Evolutionary conservation across 2,888 invertebrate species (phyloP).

Genomic region (Tyria jacobaeae): DNA sequence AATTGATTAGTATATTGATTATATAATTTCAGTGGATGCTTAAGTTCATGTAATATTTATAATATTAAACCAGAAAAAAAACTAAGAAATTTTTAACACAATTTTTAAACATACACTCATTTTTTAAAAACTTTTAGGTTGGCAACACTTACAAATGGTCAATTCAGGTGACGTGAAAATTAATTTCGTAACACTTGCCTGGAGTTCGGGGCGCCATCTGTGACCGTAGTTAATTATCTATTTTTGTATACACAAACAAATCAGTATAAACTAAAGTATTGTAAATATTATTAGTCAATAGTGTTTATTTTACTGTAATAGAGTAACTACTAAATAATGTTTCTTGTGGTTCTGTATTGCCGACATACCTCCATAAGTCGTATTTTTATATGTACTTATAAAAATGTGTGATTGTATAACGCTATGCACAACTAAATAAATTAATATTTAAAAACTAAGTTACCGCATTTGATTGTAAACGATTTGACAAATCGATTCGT

Average conservation of each 20-base stretch:
- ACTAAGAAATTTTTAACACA: no score
- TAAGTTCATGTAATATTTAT: no score
- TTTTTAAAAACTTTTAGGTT: not conserved
- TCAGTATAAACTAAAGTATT: constrained; percentile 5
- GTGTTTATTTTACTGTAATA: not conserved
- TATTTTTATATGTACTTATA: not conserved
- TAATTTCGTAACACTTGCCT: not conserved
- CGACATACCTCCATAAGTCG: not conserved
- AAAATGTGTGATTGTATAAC: constrained; percentile 1
- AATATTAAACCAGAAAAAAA: no score
- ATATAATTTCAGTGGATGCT: no score
- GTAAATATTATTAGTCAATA: constrained; percentile 3
- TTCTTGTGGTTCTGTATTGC: not conserved
- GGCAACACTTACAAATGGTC: not conserved
- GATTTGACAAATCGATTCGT: no score
- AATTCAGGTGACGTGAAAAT: not conserved
- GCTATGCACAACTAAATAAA: not conserved
- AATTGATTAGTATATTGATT: no score
- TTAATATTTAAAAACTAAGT: no score
- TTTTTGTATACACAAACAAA: not conserved
- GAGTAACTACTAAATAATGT: not conserved
- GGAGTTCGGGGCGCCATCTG: not conserved
- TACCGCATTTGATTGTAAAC: no score
- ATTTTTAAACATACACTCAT: not conserved
- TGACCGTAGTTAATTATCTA: not conserved